A percentile compares a stretch with the other conserved stretches of the same genome.
Conservation (phyloP, 2,888 invertebrate genomes). For the Phengaris arion region DNA sequence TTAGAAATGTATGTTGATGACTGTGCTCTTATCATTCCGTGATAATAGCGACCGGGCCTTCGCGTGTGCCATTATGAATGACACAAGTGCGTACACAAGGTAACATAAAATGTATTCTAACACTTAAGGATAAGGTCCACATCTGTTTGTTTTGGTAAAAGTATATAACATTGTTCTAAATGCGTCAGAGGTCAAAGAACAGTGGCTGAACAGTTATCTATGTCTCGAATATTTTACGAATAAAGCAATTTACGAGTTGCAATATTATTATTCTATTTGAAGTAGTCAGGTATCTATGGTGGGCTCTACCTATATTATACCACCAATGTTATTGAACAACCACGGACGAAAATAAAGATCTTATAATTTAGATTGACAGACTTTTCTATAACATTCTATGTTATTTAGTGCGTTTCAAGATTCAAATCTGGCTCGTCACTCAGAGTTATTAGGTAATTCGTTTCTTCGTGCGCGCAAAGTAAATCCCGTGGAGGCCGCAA, state of each 20-base stretch:
- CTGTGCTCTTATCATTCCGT: slow-evolving; percentile 55
- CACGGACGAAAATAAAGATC: too few species aligned
- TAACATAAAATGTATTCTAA: slow-evolving; percentile 6
- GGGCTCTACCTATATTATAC: too few species aligned
- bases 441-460: too few species aligned
- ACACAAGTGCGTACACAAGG: slow-evolving; percentile 41
- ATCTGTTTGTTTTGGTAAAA: slow-evolving; percentile 34
- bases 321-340: too few species aligned
- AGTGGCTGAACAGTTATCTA: slow-evolving; percentile 53
- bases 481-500: too few species aligned
- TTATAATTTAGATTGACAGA: too few species aligned
- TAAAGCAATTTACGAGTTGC: slow-evolving; percentile 1
- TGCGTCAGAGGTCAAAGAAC: slow-evolving; percentile 69
- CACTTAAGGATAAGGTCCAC: slow-evolving; percentile 9
- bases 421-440: too few species aligned
- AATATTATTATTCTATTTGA: neutral
- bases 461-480: too few species aligned
- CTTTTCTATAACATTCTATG: too few species aligned
- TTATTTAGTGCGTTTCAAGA: too few species aligned
- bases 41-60: slow-evolving; percentile 66
- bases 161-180: slow-evolving; percentile 42
- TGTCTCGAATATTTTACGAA: slow-evolving; percentile 35
- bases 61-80: slow-evolving; percentile 44
- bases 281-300: too few species aligned
- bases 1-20: slow-evolving; percentile 7